Evolutionary conservation across 2,113 vertebrate species (phyloP), one percentile per base, ranked within the genome.

Genomic region (Phaetusa simplex): DNA sequence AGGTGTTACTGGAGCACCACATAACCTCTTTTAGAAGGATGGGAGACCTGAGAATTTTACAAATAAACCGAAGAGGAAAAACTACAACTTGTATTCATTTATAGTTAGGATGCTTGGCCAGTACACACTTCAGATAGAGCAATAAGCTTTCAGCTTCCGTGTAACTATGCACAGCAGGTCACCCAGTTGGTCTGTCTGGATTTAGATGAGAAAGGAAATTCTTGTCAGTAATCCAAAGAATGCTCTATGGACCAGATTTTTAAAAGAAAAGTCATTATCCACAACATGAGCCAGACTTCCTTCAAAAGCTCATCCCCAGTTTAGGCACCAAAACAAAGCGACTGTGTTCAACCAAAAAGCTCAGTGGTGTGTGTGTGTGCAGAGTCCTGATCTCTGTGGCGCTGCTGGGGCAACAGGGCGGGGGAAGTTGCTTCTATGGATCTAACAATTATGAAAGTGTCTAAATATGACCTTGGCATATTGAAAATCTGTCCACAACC

Each of bases 191-290:
- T 83, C 85, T 93, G 71, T 65, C 79, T 93, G 95, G 88, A 93
- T 90, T 86, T 81, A 90, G 87, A 96, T 90, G 88, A 95, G 80
- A 97, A 92, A 90, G 42, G 45, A 95, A 27, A 59, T 53, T 94
- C 61, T 82, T 86, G 64, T 92, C 90, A 84, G 43, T 87, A 94
- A 89, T 82, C 81, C 94, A 92, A 82, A 82, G 34, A 92, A 87
- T 67, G 58, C 88, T 89, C 77, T 69, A 0, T 24, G 40, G 86
- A 78, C 30, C 73, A 43, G 83, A 43, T 72, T 92, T 92, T 69
- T 36, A 74, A 84, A 92, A 91, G 71, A n/a, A 50, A 90, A 81
- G 30, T 88, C 43, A 36, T 77, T 71, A 84, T 50, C 42, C 23
- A 49, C 38, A 43, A 21, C n/a, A 53, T 49, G 18, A 90, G 69